phyloP scores from a whole-genome alignment of 2,797 vertebrate genomes.

The Synanceia verrucosa region DNA sequence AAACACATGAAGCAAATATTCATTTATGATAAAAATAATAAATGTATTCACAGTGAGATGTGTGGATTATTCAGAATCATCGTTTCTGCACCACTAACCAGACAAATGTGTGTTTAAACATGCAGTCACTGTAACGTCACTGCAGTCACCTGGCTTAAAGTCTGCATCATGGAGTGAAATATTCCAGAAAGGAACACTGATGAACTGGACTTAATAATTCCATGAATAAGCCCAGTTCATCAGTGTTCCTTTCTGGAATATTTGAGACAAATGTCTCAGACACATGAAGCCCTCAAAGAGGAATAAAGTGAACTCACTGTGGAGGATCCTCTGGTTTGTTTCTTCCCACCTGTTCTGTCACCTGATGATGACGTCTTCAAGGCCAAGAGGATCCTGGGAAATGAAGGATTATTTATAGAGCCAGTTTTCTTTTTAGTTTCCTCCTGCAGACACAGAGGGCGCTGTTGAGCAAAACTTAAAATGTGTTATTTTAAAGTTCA shows the following conservation, averaged over 20 bases:
- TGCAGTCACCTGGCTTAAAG: too few relatives aligned
- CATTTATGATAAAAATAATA: background rate
- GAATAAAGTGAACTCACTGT: background rate
- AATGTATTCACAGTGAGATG: background rate
- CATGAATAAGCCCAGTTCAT: too few relatives aligned
- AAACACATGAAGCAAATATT: background rate
- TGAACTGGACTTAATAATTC: too few relatives aligned
- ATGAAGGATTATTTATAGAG: background rate
- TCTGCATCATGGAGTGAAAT: too few relatives aligned
- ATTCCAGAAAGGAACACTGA: too few relatives aligned
- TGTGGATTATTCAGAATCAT: background rate
- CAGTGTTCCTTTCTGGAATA: too few relatives aligned
- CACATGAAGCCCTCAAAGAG: too few relatives aligned
- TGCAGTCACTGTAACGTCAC: too few relatives aligned
- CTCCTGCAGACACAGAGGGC: background rate
- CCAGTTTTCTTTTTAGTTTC: background rate
- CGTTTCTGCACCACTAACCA: too few relatives aligned
- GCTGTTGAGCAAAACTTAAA: background rate
- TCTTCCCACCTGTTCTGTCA: background rate
- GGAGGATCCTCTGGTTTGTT: background rate
- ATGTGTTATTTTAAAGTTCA: background rate
- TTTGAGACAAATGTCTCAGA: too few relatives aligned
- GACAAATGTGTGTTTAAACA: too few relatives aligned
- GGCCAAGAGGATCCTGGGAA: background rate
- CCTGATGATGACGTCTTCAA: constrained; percentile 5